A percentile compares a stretch with the other conserved stretches of the same genome.
Conservation (phyloP, 2,113 vertebrate species). For the Stegostoma tigrinum region DNA sequence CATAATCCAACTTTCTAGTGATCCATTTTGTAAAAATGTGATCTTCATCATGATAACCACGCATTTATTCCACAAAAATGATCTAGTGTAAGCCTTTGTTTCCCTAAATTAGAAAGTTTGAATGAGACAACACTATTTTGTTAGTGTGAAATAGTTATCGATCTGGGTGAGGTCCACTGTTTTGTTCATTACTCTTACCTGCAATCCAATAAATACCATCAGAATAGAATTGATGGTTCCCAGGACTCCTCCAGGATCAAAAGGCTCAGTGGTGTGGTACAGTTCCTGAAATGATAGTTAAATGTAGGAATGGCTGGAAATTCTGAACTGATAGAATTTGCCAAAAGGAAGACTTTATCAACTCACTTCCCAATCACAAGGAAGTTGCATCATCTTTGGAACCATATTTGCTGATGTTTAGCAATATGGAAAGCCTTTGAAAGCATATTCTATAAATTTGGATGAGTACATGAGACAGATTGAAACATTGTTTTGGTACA, state of each 20-base stretch:
- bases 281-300: slow-evolving; percentile 50
- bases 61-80: neutral
- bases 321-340: neutral
- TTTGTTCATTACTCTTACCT: slow-evolving; percentile 52
- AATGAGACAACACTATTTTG: neutral
- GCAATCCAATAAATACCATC: slow-evolving; percentile 68
- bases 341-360: neutral
- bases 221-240: slow-evolving; percentile 60
- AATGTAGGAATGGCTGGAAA: neutral
- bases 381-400: neutral
- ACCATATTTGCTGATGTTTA: too few relatives aligned
- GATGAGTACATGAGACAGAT: neutral
- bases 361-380: neutral
- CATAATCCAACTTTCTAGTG: neutral
- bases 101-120: neutral
- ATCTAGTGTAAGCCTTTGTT: neutral
- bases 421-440: neutral
- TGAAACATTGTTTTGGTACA: neutral
- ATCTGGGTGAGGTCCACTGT: neutral
- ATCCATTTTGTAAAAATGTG: neutral
- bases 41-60: neutral
- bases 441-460: neutral
- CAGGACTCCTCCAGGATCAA: slow-evolving; percentile 66
- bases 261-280: slow-evolving; percentile 59
- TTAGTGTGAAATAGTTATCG: neutral